Base-by-base conservation (phyloP, 2,113 vertebrate genomes). In the Polypterus senegalus region DNA sequence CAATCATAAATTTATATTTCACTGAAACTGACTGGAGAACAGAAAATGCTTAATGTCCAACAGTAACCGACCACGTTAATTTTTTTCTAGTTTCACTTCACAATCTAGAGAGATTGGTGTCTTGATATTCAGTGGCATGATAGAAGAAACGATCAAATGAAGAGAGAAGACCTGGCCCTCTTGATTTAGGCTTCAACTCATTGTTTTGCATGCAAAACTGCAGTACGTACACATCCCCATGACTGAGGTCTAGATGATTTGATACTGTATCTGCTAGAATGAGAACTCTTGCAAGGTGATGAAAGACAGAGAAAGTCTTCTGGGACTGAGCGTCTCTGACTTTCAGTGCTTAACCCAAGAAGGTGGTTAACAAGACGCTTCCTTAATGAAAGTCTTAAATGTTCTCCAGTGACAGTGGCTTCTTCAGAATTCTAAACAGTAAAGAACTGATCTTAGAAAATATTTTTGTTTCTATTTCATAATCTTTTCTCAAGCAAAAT, bases 291-390 rank as follows among this genome's bases (percentile, higher is more conserved):
- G 73, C 63, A 69, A 76, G 70, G 76, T 70, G 84, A 72, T 69
- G 88, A 77, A 77, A 80, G 81, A 85, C 80, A 83, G 46, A 87
- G 85, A 87, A 85, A 82, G 72, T 92, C 90, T 69, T 84, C 76
- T 70, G 89, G 86, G 77, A 87, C 82, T 80, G 88, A 94, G 69
- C 88, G 74, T 61, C 89, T 91, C 65, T 92, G 88, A 68, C 73
- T 83, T 71, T 80, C 79, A 76, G 88, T 84, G 55, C 74, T 91
- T 81, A 97, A 75, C 67, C 94, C 94, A 85, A 98, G 86, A 65
- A 98, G 86, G 83, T 88, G 92, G 82, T 94, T 95, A 82, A 97
- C 91, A 88, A 98, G 90, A 78, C 91, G 86, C 76, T 86, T 91
- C 89, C 80, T 84, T 82, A 98, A 88, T 53, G 91, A 92, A 72